Conservation (phyloP, 2,797 vertebrate genomes). For the Chanos chanos region DNA sequence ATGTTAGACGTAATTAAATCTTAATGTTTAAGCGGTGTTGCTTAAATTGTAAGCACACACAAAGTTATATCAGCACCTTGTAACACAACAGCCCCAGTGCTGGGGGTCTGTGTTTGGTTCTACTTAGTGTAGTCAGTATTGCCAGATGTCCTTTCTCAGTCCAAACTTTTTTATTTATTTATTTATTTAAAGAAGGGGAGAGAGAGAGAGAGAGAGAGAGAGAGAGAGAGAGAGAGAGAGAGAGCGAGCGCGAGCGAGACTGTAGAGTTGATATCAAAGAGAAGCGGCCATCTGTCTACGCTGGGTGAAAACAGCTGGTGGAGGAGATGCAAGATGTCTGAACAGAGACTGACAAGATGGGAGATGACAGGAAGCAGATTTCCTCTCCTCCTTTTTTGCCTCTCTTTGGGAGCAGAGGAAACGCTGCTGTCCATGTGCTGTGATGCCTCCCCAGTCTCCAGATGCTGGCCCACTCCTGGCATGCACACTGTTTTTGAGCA, state of each 20-base stretch:
- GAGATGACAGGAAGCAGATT: slow-evolving; percentile 97
- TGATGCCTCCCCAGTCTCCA: slow-evolving; percentile 84
- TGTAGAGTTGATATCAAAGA: slow-evolving; percentile 69
- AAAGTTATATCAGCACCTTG: no score
- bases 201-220: background rate
- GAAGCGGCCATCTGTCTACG: slow-evolving; percentile 83
- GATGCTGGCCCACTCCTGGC: slow-evolving; percentile 78
- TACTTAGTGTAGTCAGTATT: no score
- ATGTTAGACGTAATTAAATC: no score
- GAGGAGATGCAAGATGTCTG: slow-evolving; percentile 88
- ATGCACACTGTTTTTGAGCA: background rate
- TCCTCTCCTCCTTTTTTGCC: slow-evolving; percentile 73
- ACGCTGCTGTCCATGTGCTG: slow-evolving; percentile 71
- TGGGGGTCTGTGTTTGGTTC: no score
- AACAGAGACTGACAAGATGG: slow-evolving; percentile 93
- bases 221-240: slow-evolving; percentile 32
- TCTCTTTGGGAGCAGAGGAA: slow-evolving; percentile 74
- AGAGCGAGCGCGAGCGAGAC: slow-evolving; percentile 30
- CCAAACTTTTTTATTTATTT: no score
- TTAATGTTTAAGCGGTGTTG: no score
- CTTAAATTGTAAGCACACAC: no score
- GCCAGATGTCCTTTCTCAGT: no score
- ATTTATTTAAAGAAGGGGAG: slow-evolving; percentile 26
- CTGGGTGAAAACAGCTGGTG: slow-evolving; percentile 86
- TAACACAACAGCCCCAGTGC: no score